Base-by-base conservation (phyloP, 1,140 invertebrate genomes). In the Aricia agestis region DNA sequence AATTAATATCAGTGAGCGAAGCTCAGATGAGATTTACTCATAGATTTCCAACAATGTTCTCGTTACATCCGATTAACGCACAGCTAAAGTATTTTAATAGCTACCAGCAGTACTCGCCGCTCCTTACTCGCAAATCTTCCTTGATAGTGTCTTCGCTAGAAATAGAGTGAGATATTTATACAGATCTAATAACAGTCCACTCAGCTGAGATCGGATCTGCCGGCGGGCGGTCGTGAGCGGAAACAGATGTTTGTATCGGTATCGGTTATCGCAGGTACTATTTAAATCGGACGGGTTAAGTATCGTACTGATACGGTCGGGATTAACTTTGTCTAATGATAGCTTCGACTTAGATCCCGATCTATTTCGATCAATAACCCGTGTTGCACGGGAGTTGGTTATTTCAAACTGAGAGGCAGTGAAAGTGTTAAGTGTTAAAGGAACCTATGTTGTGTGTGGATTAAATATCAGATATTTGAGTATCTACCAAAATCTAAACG, bases 181-280 rank as follows among this genome's bases (percentile, higher is more conserved):
- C 45, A 13, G 45, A 52, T 52, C 45, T 52, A 52, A 52, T 52
- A 52, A 52, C 45, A 52, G 45, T 52, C 45, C 13, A 52, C 10
- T 52, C 45, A n/a, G 15, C 59, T 63, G 17, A 63, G 59, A 63
- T 11, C 17, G 19, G 19, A 25, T 63, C 36, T 4, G 9, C 18
- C 18, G 18, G 59, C 18, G 5, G 18, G 59, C 17, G 10, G 59
- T 25, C 59, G 18, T 25, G 59, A 19, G 59, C 59, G 59, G 59
- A 63, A 63, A 63, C 59, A 63, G 59, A 19, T 63, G 17, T 59
- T n/a, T 59, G n/a, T 63, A 19, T 19, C 45, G 45, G 45, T 52
- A 52, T 52, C 45, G 45, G 13, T 15, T 52, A 52, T 52, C 45
- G 13, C 45, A 52, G 45, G 45, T 52, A 52, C 10, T 52, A 52